Conservation (phyloP, 2,113 vertebrate species). For the Trogon surrucura region DNA sequence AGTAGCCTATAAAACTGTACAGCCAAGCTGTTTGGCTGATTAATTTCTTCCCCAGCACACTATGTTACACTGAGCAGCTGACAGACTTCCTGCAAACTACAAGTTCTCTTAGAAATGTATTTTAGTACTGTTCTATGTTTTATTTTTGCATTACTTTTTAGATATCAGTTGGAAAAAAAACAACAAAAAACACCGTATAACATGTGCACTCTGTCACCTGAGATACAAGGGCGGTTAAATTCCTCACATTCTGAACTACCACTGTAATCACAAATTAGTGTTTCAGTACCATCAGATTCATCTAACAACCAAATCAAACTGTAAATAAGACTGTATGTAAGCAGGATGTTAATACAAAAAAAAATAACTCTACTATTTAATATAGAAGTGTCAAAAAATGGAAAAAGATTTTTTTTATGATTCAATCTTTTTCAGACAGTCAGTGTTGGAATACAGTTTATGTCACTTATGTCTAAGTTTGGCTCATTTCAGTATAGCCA, state of each 20-base stretch:
- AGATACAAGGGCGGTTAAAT: not conserved
- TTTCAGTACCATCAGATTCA: not conserved
- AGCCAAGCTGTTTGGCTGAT: conserved; percentile 42
- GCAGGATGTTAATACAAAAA: not conserved
- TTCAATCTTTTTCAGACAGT: not conserved
- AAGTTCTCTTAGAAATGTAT: not conserved
- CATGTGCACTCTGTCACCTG: not conserved
- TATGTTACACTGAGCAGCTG: not conserved
- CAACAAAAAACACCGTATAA: not conserved
- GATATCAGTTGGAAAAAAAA: not conserved
- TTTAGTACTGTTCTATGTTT: not conserved
- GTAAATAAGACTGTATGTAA: not conserved
- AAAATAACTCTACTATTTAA: not conserved
- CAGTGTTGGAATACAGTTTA: not conserved
- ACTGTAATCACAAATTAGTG: not conserved
- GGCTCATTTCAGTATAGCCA: not conserved
- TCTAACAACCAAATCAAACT: not conserved
- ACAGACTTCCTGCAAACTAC: not conserved
- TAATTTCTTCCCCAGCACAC: conserved; percentile 21
- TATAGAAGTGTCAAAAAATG: not conserved
- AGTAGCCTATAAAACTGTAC: conserved; percentile 26
- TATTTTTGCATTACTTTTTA: not conserved
- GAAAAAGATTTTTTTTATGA: not conserved
- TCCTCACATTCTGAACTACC: not conserved
- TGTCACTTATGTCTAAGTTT: not conserved